Evolutionary conservation across 2,113 vertebrate genomes (phyloP).

Genomic region (Gymnorhina tibicen): DNA sequence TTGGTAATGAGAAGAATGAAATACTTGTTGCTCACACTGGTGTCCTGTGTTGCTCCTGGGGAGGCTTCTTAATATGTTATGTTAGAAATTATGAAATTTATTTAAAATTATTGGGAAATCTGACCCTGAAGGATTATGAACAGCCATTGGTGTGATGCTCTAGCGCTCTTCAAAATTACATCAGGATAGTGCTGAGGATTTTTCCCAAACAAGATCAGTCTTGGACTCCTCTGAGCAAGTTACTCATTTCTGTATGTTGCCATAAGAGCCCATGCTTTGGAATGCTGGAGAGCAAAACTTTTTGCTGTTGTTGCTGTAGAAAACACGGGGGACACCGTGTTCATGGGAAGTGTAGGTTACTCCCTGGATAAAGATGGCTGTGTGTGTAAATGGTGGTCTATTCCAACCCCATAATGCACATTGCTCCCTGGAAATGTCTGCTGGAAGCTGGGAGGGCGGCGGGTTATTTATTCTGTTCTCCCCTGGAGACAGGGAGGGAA

Average conservation of each 20-base stretch:
- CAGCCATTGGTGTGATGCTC: not conserved
- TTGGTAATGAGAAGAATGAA: not conserved
- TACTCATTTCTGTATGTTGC: not conserved
- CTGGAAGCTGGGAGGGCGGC: not conserved
- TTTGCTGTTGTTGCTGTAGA: not conserved
- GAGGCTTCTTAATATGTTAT: not conserved
- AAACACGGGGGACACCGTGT: accelerated
- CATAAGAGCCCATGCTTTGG: accelerated
- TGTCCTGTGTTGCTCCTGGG: not conserved
- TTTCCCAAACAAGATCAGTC: not conserved
- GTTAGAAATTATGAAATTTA: not conserved
- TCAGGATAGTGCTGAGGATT: not conserved
- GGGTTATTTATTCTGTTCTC: not conserved
- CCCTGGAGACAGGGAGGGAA: not conserved
- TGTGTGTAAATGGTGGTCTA: accelerated
- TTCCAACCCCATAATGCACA: not conserved
- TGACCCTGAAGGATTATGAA: not conserved
- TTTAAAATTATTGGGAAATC: not conserved
- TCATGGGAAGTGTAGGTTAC: not conserved
- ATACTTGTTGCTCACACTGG: not conserved
- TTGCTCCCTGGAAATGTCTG: not conserved
- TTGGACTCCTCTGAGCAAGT: not conserved
- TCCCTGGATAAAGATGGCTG: not conserved
- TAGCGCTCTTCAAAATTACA: not conserved
- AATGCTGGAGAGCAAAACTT: not conserved